Evolutionary conservation across 2,888 invertebrate species (phyloP), one percentile per base, ranked within the genome.

Genomic region (Spilarctia lutea): DNA sequence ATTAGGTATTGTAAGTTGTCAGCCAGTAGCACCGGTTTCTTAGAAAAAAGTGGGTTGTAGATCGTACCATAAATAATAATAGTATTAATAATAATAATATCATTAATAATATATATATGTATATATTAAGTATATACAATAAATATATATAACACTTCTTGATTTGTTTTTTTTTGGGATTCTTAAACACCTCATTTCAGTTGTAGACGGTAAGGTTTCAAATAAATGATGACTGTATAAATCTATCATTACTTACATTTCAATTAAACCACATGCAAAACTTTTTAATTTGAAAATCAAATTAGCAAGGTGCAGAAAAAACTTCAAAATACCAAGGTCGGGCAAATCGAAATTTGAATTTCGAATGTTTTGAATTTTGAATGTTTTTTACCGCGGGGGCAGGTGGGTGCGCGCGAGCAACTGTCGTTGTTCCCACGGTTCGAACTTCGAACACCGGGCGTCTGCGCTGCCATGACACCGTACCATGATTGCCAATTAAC

Each of bases 381-480:
- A 85, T 85, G 89, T 93, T 93, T 94, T 94, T 94, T 94, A 91
- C 89, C 90, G 89, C 89, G 85, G 87, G 90, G 91, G 92, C 94
- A 94, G 94, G 94, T 93, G 94, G 92, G 86, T 86, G 81, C 88
- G 89, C 89, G 91, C 86, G 91, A 86, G 89, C 94, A 94, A 95
- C 94, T 95, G 95, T 94, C 94, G 93, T 88, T 85, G 89, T 95
- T 95, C 95, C 95, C 95, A 95, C 95, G 95, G 90, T 89, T 87
- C 86, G 85, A 74, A 74, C 76, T 76, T 74, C 89, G 89, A 87
- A 89, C 95, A 94, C 94, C 94, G 93, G 95, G 88, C 92, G 87
- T 87, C 87, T 86, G 84, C 81, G 86, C 86, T 87, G 86, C 85
- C 87, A 86, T 85, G 90, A 88, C 90, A 92, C 91, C 91, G 92